Conservation (phyloP, 1,140 invertebrate genomes). For the Coelopa frigida region DNA sequence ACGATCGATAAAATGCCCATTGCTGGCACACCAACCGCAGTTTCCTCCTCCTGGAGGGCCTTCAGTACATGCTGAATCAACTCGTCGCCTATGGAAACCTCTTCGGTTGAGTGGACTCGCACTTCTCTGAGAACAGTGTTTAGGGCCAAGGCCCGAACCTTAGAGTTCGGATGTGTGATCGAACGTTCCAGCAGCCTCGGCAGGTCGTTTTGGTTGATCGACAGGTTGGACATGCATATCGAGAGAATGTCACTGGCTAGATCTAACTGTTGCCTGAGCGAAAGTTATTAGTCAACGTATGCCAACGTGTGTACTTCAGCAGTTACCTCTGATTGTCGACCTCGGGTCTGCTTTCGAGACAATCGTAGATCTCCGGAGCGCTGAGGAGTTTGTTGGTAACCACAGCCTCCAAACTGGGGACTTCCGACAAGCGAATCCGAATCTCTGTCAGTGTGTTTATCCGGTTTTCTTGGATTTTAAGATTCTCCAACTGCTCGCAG, state of each 20-base stretch:
- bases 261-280: conserved; percentile 41
- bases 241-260: conserved; percentile 54
- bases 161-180: conserved; percentile 48
- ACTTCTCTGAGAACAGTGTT: conserved; percentile 42
- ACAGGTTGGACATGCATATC: conserved; percentile 51
- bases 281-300: too few species aligned
- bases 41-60: conserved; percentile 22
- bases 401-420: conserved; percentile 34
- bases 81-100: neutral
- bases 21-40: conserved; percentile 18
- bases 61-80: conserved; percentile 15
- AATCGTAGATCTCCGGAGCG: conserved; percentile 45
- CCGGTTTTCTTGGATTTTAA: conserved; percentile 42
- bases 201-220: conserved; percentile 47
- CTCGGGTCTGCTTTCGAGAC: conserved; percentile 21
- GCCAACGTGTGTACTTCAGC: too few species aligned
- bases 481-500: conserved; percentile 37
- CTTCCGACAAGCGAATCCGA: conserved; percentile 36
- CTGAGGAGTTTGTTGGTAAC: conserved; percentile 32
- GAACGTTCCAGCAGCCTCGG: conserved; percentile 48
- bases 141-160: conserved; percentile 50
- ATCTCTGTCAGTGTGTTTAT: conserved; percentile 44
- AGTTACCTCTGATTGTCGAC: conserved; percentile 21
- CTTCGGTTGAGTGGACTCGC: neutral
- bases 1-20: conserved; percentile 25